Base-by-base conservation (phyloP, 2,113 vertebrate genomes). In the Nerophis lumbriciformis region DNA sequence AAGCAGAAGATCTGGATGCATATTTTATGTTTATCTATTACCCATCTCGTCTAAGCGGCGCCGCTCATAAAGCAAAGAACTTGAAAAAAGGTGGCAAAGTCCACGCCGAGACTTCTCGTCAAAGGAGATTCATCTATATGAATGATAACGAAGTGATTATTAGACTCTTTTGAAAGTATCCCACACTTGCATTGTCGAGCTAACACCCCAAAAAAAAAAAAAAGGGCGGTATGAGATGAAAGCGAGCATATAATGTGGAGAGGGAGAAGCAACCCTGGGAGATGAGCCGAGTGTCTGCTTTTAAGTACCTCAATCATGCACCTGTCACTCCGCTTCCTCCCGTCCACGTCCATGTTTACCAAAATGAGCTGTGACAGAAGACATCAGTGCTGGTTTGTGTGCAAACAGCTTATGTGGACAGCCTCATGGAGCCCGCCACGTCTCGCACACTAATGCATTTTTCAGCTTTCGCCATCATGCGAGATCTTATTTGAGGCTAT, bases 251-350 rank as follows among this genome's bases (percentile, higher is more conserved):
- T 81, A 73, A 83, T 83, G 79, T 73, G 66, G 66, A 48, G 53
- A 72, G 48, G 48, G 49, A 72, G 69, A 57, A 68, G 77, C 72
- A 61, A 76, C 77, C 55, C 66, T 60, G 63, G 68, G 77, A 85
- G 77, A 87, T 75, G 89, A 79, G 78, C 87, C 88, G 92, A 93
- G 92, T 88, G 88, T 93, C 91, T 90, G 91, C 90, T 92, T 85
- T 93, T 88, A 92, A 94, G 90, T 93, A 89, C 85, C 90, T 89
- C 91, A 92, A 90, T 92, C 87, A 85, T 90, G 90, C 85, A 80
- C 92, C 92, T 95, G 93, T 95, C 94, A 94, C 91, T 93, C 91
- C 85, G 80, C 79, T 92, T 91, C 90, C 89, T 93, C 86, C 87
- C 86, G 87, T 86, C 88, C 92, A 92, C 92, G 85, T 91, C 79